Percentiles rank a stretch among this genome's conserved stretches.
Conservation (phyloP, 1,140 invertebrate species). For the Gonatopus flavifemur region DNA sequence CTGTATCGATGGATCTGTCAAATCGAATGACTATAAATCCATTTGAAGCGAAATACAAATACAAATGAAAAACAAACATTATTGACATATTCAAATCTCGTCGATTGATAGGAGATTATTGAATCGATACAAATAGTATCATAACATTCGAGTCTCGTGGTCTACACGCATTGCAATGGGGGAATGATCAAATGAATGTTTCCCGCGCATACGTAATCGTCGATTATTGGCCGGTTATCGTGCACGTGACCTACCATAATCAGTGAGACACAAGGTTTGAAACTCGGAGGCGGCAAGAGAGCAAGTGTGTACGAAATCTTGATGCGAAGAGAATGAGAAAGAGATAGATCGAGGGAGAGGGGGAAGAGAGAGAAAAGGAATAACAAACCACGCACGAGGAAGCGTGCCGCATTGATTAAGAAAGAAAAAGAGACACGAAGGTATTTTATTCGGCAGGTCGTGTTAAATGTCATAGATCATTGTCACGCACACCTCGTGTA, state of each 20-base stretch:
- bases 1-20: no score
- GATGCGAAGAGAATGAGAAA: background rate
- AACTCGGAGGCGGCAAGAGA: slow-evolving; percentile 39
- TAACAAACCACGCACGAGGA: background rate
- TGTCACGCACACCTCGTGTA: slow-evolving; percentile 23
- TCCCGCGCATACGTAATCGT: slow-evolving; percentile 32
- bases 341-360: background rate
- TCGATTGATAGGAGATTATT: no score
- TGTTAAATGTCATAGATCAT: slow-evolving; percentile 25
- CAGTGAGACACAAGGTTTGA: slow-evolving; percentile 35
- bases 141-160: no score
- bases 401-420: background rate
- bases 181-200: slow-evolving; percentile 18
- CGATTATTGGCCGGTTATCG: slow-evolving; percentile 35
- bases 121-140: no score
- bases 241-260: slow-evolving; percentile 47
- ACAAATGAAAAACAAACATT: no score
- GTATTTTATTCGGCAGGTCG: slow-evolving; percentile 25
- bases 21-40: no score
- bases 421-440: no score
- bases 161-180: no score
- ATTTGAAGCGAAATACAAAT: no score
- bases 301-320: background rate
- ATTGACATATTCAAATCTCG: no score
- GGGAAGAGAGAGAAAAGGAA: background rate